Percentiles rank a stretch among this genome's conserved stretches.
These are phyloP conservation scores for Cheirogaleus medius DNA, from an alignment of 2,113 vertebrate genomes.

Conservation along the genomic window DNA sequence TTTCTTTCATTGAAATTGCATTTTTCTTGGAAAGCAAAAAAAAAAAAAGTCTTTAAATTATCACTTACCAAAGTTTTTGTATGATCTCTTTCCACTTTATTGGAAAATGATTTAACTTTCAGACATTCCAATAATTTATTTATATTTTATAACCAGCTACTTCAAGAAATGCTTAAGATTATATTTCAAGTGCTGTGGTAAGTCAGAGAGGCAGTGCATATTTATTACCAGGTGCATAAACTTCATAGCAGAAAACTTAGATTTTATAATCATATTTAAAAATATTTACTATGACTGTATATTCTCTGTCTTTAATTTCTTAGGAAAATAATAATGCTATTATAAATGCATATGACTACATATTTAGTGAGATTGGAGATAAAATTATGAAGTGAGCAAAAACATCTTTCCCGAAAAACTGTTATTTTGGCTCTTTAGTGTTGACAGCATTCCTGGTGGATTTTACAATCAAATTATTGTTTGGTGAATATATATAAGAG, in stretches of 20 bases:
- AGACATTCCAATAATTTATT: slow-evolving; percentile 59
- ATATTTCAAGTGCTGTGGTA: slow-evolving; percentile 8
- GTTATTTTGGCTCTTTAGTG: neutral
- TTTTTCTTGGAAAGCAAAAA: slow-evolving; percentile 14
- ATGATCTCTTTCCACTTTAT: slow-evolving; percentile 20
- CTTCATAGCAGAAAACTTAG: neutral
- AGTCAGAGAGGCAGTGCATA: neutral
- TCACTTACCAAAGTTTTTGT: slow-evolving; percentile 43
- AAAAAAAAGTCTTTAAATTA: slow-evolving; percentile 36
- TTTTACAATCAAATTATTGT: neutral
- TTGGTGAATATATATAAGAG: neutral
- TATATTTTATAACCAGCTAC: slow-evolving; percentile 49
- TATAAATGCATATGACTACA: neutral
- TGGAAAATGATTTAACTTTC: slow-evolving; percentile 56
- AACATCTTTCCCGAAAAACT: neutral
- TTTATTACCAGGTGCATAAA: neutral
- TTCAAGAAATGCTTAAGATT: slow-evolving; percentile 39
- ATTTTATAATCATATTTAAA: neutral
- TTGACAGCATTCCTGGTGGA: neutral
- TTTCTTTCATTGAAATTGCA: slow-evolving; percentile 26
- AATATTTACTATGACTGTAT: neutral
- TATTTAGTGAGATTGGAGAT: neutral
- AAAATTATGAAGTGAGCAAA: neutral
- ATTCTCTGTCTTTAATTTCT: neutral
- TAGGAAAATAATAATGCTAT: neutral